Evolutionary conservation across 2,113 vertebrate species (phyloP), one percentile per base, ranked within the genome.

Genomic region (Willisornis vidua): DNA sequence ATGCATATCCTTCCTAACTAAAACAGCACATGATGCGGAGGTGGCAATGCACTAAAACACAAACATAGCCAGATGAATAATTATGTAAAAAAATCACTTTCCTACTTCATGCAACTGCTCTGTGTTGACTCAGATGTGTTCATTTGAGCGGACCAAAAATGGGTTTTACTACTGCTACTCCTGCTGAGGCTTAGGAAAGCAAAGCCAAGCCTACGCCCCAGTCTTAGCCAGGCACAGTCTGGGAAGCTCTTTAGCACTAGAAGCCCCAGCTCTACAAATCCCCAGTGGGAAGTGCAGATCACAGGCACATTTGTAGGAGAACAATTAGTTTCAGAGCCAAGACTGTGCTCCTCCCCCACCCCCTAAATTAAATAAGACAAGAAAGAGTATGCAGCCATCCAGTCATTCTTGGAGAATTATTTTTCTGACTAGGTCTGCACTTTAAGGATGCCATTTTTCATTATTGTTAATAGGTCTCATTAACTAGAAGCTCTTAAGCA

Each of bases 341-440:
- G 73, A 74, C 35, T 41, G 45, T 26, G 54, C 66, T 86, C 85
- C 76, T 88, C 86, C 91, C 59, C 82, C 84, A 87, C 4, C 19
- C 46, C 23, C 35, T 80, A 96, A 95, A 96, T 96, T 90, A 95
- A 94, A 94, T 96, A 95, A 93, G 80, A 51, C 76, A 92, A 93
- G 94, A 92, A 93, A 72, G 70, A 68, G 70, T 54, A 90, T 1
- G 2, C 76, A 94, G 83, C 54, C 66, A 80, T 68, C 76, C 77
- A 95, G 88, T 78, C 83, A 76, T 82, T 96, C 88, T 75, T 89
- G 58, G 62, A 88, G 83, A 94, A 90, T 87, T 79, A 85, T 90
- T 96, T 95, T 96, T 90, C 88, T 96, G 95, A 94, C 90, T 95
- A 95, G 88, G 76, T 92, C 93, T 95, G 93, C 96, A 92, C 79